Conservation (phyloP, 2,797 vertebrate genomes). For the Peromyscus nudipes region DNA sequence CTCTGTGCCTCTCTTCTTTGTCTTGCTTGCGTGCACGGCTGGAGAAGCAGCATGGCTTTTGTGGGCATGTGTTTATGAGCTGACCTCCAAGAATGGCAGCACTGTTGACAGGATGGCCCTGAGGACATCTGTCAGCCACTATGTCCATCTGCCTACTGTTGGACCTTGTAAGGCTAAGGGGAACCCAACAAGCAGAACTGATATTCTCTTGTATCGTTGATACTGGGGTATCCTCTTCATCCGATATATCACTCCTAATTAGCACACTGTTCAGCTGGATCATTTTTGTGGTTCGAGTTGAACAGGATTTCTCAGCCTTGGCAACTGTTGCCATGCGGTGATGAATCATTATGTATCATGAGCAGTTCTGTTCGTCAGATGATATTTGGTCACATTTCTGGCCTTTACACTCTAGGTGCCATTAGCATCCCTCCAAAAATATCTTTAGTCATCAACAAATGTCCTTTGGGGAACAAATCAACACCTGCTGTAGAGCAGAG, state of each 20-base stretch:
- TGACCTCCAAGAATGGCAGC: neutral
- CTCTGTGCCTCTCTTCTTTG: neutral
- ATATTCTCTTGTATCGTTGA: neutral
- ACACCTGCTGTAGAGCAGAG: neutral
- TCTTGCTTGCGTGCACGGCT: neutral
- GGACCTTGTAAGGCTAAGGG: neutral
- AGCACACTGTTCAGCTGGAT: neutral
- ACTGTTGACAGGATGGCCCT: neutral
- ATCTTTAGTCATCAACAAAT: neutral
- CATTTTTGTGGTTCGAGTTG: neutral
- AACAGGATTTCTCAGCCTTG: neutral
- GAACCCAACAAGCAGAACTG: neutral
- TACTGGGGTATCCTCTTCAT: neutral
- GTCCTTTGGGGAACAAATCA: neutral
- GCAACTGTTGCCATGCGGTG: neutral
- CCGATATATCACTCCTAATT: slow-evolving; percentile 36
- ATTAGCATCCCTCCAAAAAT: neutral
- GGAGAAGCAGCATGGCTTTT: neutral
- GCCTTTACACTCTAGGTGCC: neutral
- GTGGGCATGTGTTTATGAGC: neutral
- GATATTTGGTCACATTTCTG: neutral
- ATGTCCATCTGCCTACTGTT: neutral
- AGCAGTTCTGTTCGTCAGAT: neutral
- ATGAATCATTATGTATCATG: slow-evolving; percentile 8
- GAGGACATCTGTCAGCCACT: neutral